phyloP scores from a whole-genome alignment of 2,888 invertebrate species.

The Stegophylla sp. region DNA sequence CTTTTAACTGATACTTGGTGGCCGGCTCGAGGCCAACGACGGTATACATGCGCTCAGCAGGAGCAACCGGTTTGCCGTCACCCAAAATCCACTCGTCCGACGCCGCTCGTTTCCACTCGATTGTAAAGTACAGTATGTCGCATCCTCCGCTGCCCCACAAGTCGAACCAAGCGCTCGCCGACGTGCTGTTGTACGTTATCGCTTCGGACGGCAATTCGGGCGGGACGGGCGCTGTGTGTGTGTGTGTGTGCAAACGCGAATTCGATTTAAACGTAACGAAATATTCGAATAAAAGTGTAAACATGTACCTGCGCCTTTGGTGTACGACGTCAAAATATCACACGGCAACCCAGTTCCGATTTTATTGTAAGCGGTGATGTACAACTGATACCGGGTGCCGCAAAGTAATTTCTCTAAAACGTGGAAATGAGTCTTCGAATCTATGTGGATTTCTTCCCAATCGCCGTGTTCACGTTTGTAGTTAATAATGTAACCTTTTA shows the following conservation, averaged over 20 bases:
- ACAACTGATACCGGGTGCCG: constrained; percentile 85
- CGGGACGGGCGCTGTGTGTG: constrained; percentile 77
- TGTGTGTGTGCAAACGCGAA: too few relatives aligned
- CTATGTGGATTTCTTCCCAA: constrained; percentile 89
- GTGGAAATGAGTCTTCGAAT: constrained; percentile 80
- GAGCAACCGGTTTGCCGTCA: constrained; percentile 78
- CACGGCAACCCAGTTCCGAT: constrained; percentile 89
- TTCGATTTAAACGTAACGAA: too few relatives aligned
- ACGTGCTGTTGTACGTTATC: constrained; percentile 84
- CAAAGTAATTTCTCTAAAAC: constrained; percentile 81
- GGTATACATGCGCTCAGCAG: constrained; percentile 81
- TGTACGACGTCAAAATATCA: constrained; percentile 84
- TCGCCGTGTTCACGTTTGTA: constrained; percentile 89
- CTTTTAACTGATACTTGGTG: constrained; percentile 66
- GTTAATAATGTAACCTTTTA: constrained; percentile 87
- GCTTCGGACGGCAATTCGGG: constrained; percentile 81
- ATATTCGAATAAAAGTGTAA: too few relatives aligned
- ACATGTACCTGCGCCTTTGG: constrained; percentile 72
- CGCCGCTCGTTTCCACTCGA: constrained; percentile 77
- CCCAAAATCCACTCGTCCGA: constrained; percentile 70
- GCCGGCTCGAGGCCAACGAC: constrained; percentile 79
- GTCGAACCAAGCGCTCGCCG: constrained; percentile 84
- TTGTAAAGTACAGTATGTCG: constrained; percentile 83
- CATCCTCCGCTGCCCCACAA: constrained; percentile 90
- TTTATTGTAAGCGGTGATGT: constrained; percentile 87